Evolutionary conservation across 2,888 invertebrate species (phyloP).

Genomic region (Cinara cedri): DNA sequence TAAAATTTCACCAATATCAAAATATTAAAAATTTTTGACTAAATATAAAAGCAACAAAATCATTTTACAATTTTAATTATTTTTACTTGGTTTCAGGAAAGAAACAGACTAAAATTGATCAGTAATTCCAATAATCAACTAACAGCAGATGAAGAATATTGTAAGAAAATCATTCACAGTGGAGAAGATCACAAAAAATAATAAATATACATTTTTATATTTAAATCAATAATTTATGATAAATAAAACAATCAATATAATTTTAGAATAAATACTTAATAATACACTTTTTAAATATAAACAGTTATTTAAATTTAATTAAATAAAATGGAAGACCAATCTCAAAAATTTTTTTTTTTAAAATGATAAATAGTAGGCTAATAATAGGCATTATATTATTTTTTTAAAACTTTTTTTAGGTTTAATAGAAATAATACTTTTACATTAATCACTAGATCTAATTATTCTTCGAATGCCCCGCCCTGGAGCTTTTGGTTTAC

Average conservation of each 20-base stretch:
- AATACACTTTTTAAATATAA: conserved; percentile 27
- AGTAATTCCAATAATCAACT: conserved; percentile 19
- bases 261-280: conserved; percentile 42
- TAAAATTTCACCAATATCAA: too few species aligned
- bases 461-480: conserved; percentile 90
- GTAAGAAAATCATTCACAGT: conserved; percentile 35
- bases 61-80: conserved; percentile 62
- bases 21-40: too few species aligned
- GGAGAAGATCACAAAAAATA: conserved; percentile 44
- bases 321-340: conserved; percentile 48
- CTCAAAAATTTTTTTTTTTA: background rate
- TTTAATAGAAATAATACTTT: conserved; percentile 27
- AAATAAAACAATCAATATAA: conserved; percentile 39
- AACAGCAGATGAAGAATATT: conserved; percentile 48
- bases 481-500: conserved; percentile 93
- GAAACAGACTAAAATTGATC: conserved; percentile 58
- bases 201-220: background rate
- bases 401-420: background rate
- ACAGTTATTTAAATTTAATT: conserved; percentile 36
- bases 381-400: background rate
- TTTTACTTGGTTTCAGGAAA: conserved; percentile 55
- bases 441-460: conserved; percentile 65
- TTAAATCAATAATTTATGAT: conserved; percentile 32
- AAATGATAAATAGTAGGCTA: conserved; percentile 2
- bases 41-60: background rate